Evolutionary conservation across 35 echinoderm and acorn worm genomes (phyloP), one percentile per base, ranked within the genome.

Genomic region (Heliocidaris tuberculata): DNA sequence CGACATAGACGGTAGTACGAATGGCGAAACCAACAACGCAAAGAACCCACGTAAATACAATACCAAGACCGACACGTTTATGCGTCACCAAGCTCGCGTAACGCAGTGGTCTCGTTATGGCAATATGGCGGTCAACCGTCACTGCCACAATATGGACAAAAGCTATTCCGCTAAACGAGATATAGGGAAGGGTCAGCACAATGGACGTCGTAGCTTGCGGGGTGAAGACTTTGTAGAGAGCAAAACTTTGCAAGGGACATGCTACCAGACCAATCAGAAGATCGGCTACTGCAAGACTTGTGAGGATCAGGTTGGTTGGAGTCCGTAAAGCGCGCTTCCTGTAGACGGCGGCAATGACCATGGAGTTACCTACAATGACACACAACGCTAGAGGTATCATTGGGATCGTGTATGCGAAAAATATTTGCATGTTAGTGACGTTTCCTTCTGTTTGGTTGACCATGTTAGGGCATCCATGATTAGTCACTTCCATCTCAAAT

Each of bases 111-210:
- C 87, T 89, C 47, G 87, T 47, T 47, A 89, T 89, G 11, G 87
- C 87, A 13, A 89, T 48, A 17, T 47, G 31, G 4, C 87, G 87
- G 19, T 89, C 87, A 27, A 89, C 32, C 31, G 87, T 89, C 87
- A 89, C 87, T 17, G 31, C 87, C 16, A 89, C 87, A 89, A 89
- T 89, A 24, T 89, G 87, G 87, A 89, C 6, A 89, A 89, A 89
- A 19, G 87, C 31, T 78, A 78, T 78, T 78, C 65, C 65, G 65
- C 65, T 78, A 24, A 78, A 78, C 65, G 27, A 19, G 27, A 78
- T 24, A 19, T 78, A 78, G 0, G 65, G 65, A 19, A 78, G 65
- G 27, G 65, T 78, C 21, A 78, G 27, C 21, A 78, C 27, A 78
- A 78, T n/a, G 5, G 65, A 78, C 27, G 65, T 78, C 15, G 65